phyloP scores from a whole-genome alignment of 2,888 invertebrate genomes.

The Agrotis segetum region DNA sequence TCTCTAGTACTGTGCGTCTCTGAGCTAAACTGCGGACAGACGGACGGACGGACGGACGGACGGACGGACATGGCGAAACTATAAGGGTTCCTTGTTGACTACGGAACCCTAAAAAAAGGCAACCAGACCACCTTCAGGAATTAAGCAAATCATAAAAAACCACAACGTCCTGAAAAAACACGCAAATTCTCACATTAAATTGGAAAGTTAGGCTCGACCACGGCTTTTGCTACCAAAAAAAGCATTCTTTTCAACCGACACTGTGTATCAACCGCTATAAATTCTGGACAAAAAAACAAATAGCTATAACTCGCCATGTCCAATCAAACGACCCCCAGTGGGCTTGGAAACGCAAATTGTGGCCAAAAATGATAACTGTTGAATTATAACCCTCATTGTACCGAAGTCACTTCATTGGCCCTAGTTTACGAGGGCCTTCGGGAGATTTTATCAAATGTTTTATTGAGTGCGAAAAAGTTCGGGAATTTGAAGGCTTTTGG shows the following conservation, averaged over 20 bases:
- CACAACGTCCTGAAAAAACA: background rate
- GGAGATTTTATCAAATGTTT: constrained; percentile 79
- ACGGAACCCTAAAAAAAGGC: no score
- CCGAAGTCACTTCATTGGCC: constrained; percentile 75
- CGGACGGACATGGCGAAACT: no score
- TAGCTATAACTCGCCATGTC: constrained; percentile 76
- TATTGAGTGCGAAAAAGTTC: constrained; percentile 71
- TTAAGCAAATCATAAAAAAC: background rate
- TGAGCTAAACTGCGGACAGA: no score
- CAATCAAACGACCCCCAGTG: constrained; percentile 82
- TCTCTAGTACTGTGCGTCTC: no score
- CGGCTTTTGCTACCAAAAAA: background rate
- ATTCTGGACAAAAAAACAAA: constrained; percentile 69
- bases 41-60: no score
- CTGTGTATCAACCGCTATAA: constrained; percentile 65
- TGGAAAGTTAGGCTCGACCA: constrained; percentile 5
- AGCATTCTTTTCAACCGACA: constrained; percentile 40
- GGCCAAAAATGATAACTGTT: constrained; percentile 86
- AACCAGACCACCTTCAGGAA: no score
- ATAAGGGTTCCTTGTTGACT: no score
- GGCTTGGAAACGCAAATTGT: constrained; percentile 77
- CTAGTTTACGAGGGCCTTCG: constrained; percentile 75
- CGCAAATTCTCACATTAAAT: background rate
- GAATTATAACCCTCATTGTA: constrained; percentile 76
- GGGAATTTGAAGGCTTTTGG: constrained; percentile 50